Conservation (phyloP, 64 coral and sea anemone species). For the Trachythela sp. region DNA sequence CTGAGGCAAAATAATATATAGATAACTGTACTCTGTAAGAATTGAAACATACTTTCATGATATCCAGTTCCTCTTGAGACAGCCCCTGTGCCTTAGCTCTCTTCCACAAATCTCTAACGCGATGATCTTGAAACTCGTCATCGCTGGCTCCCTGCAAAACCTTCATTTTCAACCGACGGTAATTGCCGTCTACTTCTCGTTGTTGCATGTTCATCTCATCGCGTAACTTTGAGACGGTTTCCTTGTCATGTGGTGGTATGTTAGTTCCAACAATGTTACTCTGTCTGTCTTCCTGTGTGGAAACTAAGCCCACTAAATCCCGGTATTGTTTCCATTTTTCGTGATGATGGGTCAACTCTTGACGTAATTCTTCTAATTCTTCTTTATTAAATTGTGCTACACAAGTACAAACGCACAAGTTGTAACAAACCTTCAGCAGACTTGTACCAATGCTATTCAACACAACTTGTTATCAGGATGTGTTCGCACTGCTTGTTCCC, state of each 20-base stretch:
- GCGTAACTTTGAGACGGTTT: background rate
- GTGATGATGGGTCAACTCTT: background rate
- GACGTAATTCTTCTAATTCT: background rate
- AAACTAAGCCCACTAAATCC: background rate
- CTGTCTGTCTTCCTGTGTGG: background rate
- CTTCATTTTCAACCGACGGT: background rate
- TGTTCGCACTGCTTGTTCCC: too few species aligned
- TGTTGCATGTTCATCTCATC: background rate
- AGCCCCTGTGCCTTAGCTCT: background rate
- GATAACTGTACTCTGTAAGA: too few species aligned
- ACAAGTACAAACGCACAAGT: too few species aligned
- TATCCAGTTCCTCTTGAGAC: background rate
- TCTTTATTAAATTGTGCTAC: background rate
- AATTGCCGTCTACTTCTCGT: background rate
- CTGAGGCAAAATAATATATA: too few species aligned
- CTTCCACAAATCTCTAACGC: conserved; percentile 11
- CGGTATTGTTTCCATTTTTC: background rate
- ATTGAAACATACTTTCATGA: conserved; percentile 14
- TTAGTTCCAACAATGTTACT: background rate
- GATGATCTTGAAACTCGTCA: background rate
- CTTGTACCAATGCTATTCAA: too few species aligned
- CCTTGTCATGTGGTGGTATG: background rate
- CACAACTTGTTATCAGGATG: too few species aligned
- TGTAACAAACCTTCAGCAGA: too few species aligned
- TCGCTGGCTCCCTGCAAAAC: background rate